These are phyloP conservation scores for Aegotheles bennettii DNA, from an alignment of 2,113 vertebrate species.

Conservation along the genomic window DNA sequence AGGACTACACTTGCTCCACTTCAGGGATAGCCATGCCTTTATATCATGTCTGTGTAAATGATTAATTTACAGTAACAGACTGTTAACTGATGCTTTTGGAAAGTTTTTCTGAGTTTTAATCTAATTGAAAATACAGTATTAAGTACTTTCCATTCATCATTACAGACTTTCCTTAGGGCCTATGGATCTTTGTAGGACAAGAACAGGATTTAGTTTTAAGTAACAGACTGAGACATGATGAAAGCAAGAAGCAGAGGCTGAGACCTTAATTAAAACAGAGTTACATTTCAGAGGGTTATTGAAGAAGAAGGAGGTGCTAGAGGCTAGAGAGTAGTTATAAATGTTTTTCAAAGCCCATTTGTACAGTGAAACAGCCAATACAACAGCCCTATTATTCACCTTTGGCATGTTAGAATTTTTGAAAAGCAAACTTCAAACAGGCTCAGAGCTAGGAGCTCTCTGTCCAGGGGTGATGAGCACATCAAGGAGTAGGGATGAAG, in stretches of 20 bases:
- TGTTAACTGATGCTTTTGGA: background rate
- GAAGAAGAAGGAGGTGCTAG: slow-evolving; percentile 47
- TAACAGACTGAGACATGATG: background rate
- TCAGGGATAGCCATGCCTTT: background rate
- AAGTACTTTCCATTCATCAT: slow-evolving; percentile 6
- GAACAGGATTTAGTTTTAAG: slow-evolving; percentile 33
- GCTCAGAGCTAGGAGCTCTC: background rate
- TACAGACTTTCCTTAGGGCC: slow-evolving; percentile 3
- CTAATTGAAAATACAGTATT: slow-evolving; percentile 11
- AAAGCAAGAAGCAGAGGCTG: slow-evolving; percentile 41
- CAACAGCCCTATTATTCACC: background rate
- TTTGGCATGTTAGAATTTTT: background rate
- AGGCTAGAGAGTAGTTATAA: slow-evolving; percentile 4
- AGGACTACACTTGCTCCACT: background rate
- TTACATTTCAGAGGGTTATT: slow-evolving; percentile 38
- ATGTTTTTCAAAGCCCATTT: slow-evolving; percentile 19
- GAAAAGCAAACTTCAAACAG: background rate
- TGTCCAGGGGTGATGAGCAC: background rate
- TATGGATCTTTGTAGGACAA: slow-evolving; percentile 8
- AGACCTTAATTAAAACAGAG: slow-evolving; percentile 59
- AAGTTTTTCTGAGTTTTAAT: slow-evolving; percentile 32
- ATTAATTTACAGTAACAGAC: background rate
- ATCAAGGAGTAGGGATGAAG: background rate
- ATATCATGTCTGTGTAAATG: background rate
- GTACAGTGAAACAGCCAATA: background rate